Conservation (phyloP, 2,888 invertebrate species). For the Hesperia comma region DNA sequence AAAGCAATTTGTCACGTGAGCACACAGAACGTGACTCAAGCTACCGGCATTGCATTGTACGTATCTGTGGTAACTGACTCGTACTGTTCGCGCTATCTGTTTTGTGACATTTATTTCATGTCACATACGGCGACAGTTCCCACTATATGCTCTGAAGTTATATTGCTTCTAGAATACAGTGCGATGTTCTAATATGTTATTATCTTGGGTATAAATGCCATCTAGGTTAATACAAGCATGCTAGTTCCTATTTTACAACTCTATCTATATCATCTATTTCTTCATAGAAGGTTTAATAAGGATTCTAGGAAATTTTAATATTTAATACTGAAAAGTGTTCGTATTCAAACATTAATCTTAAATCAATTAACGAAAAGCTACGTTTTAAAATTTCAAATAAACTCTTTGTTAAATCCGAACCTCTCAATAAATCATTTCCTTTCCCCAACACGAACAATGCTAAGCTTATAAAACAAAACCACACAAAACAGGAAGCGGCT, state of each 20-base stretch:
- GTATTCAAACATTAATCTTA: too few species aligned
- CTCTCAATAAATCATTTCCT: slow-evolving; percentile 22
- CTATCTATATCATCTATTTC: too few species aligned
- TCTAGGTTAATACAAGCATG: too few species aligned
- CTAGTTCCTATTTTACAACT: too few species aligned
- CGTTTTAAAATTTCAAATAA: neutral
- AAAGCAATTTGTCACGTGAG: slow-evolving; percentile 7
- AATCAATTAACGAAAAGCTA: neutral
- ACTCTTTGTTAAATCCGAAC: neutral
- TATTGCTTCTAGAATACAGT: neutral
- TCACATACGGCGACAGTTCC: neutral
- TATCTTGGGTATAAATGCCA: too few species aligned
- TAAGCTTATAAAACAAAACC: slow-evolving; percentile 24
- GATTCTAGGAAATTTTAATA: too few species aligned
- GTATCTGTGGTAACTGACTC: slow-evolving; percentile 4
- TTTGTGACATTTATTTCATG: neutral
- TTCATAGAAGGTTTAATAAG: too few species aligned
- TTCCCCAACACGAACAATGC: slow-evolving; percentile 11
- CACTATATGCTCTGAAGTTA: neutral
- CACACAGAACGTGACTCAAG: neutral
- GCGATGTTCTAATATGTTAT: neutral
- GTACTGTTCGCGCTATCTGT: neutral
- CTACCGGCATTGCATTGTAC: neutral
- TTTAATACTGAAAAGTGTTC: too few species aligned
- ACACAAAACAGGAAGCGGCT: slow-evolving; percentile 22